These are phyloP conservation scores for Dasypolia templi DNA, from an alignment of 2,888 invertebrate genomes.

Conservation along the genomic window DNA sequence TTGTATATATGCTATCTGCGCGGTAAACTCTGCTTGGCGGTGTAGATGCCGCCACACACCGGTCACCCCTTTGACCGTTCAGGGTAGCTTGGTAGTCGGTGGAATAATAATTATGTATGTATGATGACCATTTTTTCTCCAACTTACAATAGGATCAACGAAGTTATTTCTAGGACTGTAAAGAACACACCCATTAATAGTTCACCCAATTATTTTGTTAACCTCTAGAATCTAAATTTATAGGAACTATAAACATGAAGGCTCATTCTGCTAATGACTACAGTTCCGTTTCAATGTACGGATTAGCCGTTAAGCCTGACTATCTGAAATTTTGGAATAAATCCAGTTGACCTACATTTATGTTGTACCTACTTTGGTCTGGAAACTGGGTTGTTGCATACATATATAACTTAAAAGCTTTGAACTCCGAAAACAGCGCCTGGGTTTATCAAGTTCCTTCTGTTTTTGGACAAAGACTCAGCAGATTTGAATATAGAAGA, in stretches of 20 bases:
- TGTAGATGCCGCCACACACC: too few species aligned
- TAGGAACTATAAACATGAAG: conserved; percentile 45
- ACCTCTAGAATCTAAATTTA: conserved; percentile 35
- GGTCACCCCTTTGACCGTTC: not conserved
- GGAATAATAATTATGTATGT: not conserved
- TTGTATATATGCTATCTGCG: too few species aligned
- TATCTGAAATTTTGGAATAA: conserved; percentile 68
- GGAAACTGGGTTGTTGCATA: conserved; percentile 44
- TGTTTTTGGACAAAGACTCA: not conserved
- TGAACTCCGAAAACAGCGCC: conserved; percentile 22
- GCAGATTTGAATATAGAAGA: not conserved
- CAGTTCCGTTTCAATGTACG: conserved; percentile 57
- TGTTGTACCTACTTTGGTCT: conserved; percentile 16
- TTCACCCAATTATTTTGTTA: conserved; percentile 42
- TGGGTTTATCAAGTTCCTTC: conserved; percentile 1
- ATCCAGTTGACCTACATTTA: conserved; percentile 69
- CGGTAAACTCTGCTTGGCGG: too few species aligned
- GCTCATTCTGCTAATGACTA: conserved; percentile 67
- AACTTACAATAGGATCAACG: not conserved
- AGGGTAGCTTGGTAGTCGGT: not conserved
- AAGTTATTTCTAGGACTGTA: not conserved
- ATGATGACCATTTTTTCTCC: not conserved
- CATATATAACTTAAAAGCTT: conserved; percentile 35
- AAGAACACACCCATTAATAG: not conserved
- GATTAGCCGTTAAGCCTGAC: conserved; percentile 61